Base-by-base conservation (phyloP, 2,888 invertebrate species). In the Nomada fabriciana region DNA sequence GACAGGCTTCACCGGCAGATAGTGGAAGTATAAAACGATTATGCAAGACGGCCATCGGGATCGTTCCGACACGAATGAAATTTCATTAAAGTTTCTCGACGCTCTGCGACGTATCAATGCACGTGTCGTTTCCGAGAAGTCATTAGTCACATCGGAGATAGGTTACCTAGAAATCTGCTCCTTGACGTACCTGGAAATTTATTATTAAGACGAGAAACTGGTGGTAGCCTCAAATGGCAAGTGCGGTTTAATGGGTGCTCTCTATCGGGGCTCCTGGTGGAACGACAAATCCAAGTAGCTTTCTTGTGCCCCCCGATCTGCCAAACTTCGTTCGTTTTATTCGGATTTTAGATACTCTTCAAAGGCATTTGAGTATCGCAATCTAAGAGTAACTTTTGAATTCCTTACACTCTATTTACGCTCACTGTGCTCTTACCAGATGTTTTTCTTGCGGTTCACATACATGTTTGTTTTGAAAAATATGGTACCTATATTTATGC, bases 31-130 rank as follows among this genome's bases (percentile, higher is more conserved):
- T 4, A n/a, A 50, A 71, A 36, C 23, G 63, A 76, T 60, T 73
- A 36, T 10, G 60, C 10, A 20, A 2, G 68, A 55, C 43, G 36
- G 13, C 23, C 23, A 18, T 43, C 47, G 9, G 7, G 42, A 13
- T 43, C 52, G 59, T 20, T 47, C 50, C 59, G 42, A 57, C 15
- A 29, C 64, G 18, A 70, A 73, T 60, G 81, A 79, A 79, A 75
- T 79, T 78, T 82, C 68, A 71, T 75, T 63, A 79, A 71, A 79
- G 60, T 79, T 79, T 59, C 76, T 72, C 71, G 68, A 75, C 65
- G 52, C 50, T 50, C 20, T 36, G 36, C 29, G 59, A 71, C 59
- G 47, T 69, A 69, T 72, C 63, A 53, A 69, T 76, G 69, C 74
- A 52, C 69, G 64, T 10, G 23, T 68, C 53, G 57, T 55, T 18